Evolutionary conservation across 2,888 invertebrate genomes (phyloP).

Genomic region (Baccha elongata): DNA sequence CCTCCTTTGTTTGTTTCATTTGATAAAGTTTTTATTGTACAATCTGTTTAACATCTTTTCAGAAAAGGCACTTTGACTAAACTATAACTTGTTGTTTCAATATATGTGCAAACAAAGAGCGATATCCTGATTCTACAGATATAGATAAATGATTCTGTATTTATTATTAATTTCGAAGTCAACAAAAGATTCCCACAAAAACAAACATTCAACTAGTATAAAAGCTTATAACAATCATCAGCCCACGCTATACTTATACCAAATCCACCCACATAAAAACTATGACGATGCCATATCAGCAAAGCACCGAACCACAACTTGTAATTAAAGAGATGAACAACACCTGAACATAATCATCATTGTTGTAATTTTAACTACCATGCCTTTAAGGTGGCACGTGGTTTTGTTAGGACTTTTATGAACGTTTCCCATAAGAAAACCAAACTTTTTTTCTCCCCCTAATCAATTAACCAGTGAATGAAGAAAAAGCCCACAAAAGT

Average conservation of each 20-base stretch:
- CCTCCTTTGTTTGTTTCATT: too few relatives aligned
- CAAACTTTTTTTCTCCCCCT: not conserved
- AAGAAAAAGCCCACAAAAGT: not conserved
- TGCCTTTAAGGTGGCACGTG: constrained; percentile 7
- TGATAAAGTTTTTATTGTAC: too few relatives aligned
- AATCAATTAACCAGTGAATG: constrained; percentile 10
- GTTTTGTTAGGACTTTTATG: constrained; percentile 7
- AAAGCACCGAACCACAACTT: not conserved
- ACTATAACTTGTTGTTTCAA: too few relatives aligned
- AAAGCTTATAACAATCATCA: too few relatives aligned
- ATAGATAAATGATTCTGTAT: too few relatives aligned
- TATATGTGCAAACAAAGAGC: too few relatives aligned
- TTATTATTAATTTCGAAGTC: too few relatives aligned
- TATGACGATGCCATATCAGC: constrained; percentile 5
- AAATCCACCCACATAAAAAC: not conserved
- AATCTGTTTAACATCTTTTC: too few relatives aligned
- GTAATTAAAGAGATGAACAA: constrained; percentile 10
- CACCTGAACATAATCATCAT: constrained; percentile 7
- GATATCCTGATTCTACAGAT: too few relatives aligned
- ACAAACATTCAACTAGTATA: too few relatives aligned
- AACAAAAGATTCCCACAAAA: too few relatives aligned
- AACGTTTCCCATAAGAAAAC: not conserved
- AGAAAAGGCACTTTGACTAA: too few relatives aligned
- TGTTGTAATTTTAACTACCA: not conserved
- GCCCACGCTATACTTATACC: not conserved